These are phyloP conservation scores for Nowickia ferox DNA, from an alignment of 2,888 invertebrate genomes.

Conservation along the genomic window DNA sequence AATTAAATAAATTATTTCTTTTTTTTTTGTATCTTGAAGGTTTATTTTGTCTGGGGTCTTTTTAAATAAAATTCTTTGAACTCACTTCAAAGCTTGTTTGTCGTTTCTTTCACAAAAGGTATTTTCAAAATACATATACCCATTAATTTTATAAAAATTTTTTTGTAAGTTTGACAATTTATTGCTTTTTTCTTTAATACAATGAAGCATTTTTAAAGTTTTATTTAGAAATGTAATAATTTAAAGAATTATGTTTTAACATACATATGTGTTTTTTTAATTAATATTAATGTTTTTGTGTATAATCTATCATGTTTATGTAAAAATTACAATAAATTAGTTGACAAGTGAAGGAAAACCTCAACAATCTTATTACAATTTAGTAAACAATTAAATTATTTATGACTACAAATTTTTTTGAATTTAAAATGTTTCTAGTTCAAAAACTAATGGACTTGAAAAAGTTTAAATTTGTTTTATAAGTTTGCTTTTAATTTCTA, in stretches of 20 bases:
- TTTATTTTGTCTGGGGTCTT: constrained; percentile 48
- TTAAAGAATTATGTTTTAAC: constrained; percentile 63
- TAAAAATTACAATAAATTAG: background rate
- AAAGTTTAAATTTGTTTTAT: no score
- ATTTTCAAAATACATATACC: constrained; percentile 53
- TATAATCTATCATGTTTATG: constrained; percentile 19
- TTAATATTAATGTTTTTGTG: constrained; percentile 56
- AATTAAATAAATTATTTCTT: constrained; percentile 62
- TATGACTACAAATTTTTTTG: no score
- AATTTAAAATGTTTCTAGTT: no score
- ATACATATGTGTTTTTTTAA: constrained; percentile 64
- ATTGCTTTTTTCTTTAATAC: constrained; percentile 8
- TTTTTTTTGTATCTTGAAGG: constrained; percentile 30
- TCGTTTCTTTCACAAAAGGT: constrained; percentile 26
- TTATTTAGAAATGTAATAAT: constrained; percentile 35
- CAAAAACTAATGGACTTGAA: no score
- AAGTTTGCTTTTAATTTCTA: no score
- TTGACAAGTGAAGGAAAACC: background rate
- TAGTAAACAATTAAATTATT: background rate
- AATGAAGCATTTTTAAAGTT: background rate
- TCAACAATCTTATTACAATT: background rate
- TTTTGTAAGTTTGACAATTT: constrained; percentile 59
- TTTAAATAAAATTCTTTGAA: constrained; percentile 56
- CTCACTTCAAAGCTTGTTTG: constrained; percentile 19
- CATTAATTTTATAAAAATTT: constrained; percentile 64